Conservation (phyloP, 2,113 vertebrate species). For the Stegostoma tigrinum region DNA sequence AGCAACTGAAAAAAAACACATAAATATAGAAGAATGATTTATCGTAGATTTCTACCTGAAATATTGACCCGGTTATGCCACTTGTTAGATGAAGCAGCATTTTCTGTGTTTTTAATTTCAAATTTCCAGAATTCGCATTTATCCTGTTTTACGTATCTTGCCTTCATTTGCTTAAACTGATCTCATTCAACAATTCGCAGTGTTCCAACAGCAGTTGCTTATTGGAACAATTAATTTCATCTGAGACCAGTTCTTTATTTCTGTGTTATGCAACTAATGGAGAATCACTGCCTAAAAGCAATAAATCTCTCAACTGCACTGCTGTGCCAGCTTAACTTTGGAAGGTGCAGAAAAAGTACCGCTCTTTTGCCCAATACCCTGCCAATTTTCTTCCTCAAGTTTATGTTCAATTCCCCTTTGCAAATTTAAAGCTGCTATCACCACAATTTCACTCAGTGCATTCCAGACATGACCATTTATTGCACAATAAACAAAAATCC, state of each 20-base stretch:
- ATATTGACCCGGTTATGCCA: neutral
- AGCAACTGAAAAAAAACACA: neutral
- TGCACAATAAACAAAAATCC: neutral
- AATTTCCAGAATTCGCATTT: neutral
- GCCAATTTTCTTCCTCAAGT: neutral
- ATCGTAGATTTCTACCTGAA: neutral
- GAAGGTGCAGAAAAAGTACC: neutral
- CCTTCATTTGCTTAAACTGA: neutral
- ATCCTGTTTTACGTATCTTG: neutral
- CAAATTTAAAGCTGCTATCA: neutral
- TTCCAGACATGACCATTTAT: neutral
- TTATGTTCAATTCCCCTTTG: neutral
- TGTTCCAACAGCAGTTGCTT: neutral
- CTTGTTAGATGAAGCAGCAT: neutral
- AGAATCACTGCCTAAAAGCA: neutral
- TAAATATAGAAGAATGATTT: neutral
- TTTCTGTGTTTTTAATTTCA: neutral
- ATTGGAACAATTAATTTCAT: neutral
- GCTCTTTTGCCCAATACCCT: neutral
- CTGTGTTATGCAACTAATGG: neutral
- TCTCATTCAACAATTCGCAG: neutral
- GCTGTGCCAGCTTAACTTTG: neutral
- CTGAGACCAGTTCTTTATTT: neutral
- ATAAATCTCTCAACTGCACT: neutral
- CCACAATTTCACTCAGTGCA: neutral